Evolutionary conservation across 2,888 invertebrate species (phyloP).

Genomic region (Tenthredo notha): DNA sequence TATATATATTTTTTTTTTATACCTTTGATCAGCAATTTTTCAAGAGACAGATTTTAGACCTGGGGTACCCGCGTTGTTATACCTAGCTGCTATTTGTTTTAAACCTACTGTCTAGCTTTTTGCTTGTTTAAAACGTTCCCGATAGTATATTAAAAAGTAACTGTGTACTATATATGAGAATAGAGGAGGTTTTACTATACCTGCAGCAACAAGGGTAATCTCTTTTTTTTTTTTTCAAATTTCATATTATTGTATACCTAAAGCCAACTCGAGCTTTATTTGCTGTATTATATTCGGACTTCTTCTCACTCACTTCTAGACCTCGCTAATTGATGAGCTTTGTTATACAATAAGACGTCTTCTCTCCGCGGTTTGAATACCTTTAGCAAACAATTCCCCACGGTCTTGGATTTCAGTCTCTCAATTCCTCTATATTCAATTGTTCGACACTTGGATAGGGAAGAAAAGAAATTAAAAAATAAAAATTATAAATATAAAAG

Average conservation of each 20-base stretch:
- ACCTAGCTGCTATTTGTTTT: background rate
- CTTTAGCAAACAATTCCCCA: conserved; percentile 3
- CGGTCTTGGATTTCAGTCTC: conserved; percentile 22
- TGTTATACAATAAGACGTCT: conserved; percentile 11
- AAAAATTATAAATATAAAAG: background rate
- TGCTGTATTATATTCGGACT: background rate
- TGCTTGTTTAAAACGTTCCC: background rate
- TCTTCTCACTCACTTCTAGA: background rate
- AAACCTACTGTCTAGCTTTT: background rate
- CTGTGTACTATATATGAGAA: background rate
- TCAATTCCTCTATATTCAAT: background rate
- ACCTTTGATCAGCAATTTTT: conserved; percentile 1
- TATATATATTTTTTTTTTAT: background rate
- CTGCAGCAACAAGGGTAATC: background rate
- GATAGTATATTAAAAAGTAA: background rate
- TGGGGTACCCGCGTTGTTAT: background rate
- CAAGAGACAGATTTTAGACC: background rate
- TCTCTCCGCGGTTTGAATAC: background rate
- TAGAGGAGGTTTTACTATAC: background rate
- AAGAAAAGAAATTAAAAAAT: background rate
- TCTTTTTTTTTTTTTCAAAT: background rate
- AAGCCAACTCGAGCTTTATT: background rate
- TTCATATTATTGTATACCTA: background rate
- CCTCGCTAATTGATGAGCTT: conserved; percentile 38
- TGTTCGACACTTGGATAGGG: background rate